Evolutionary conservation across 2,113 vertebrate species (phyloP), one percentile per base, ranked within the genome.

Genomic region (Halichoeres trimaculatus): DNA sequence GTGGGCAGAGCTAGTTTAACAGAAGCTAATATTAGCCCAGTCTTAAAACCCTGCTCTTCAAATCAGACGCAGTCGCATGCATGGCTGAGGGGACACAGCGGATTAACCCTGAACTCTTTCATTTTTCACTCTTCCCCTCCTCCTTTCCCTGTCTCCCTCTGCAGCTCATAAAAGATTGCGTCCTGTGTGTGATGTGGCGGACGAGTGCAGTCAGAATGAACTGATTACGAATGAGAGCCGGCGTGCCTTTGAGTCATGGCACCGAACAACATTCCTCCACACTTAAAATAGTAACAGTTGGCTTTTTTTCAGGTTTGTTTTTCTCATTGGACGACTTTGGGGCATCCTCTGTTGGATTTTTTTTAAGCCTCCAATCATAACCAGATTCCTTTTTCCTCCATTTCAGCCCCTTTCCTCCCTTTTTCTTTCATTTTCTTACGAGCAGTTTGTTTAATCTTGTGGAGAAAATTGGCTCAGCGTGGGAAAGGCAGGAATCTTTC

Each of bases 211-310:
- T 92, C 93, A 94, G 92, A 94, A 93, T 89, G 90, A 91, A 93
- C 87, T 94, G 93, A 95, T 94, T 94, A 94, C 88, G 88, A 88
- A 88, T 22, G 80, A 84, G 88, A 84, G 85, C 85, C 91, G 72
- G 73, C 89, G 71, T 86, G 88, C 91, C 91, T 91, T 91, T 93
- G 86, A 93, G 89, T 90, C 92, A 90, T 92, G 90, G 91, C 93
- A 91, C 86, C 83, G 50, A 89, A 79, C 80, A 40, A 64, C 91
- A 93, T 95, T 94, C 91, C 91, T 95, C 62, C 86, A 66, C 63
- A 55, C 89, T 93, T 93, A 94, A 94, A 94, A 94, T 94, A 93
- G 93, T 86, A 93, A 90, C 93, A 85, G 78, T 87, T 74, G 81
- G 77, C 79, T 86, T 90, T 91, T 81, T 78, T 87, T 78, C 61